These are phyloP conservation scores for Bombus superbus DNA, from an alignment of 1,140 invertebrate genomes.

Conservation along the genomic window DNA sequence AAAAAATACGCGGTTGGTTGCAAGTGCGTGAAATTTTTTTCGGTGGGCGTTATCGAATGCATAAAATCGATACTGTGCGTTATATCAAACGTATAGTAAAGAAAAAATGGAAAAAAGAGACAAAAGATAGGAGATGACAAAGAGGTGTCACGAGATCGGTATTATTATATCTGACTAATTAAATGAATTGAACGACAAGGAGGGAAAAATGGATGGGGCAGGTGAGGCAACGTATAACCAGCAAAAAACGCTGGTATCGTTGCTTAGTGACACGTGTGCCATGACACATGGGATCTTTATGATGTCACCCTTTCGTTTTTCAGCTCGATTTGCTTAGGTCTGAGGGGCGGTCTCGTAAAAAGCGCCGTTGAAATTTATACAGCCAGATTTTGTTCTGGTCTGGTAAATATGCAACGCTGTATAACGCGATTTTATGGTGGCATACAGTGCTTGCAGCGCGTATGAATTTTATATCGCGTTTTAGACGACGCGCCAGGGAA, in stretches of 20 bases:
- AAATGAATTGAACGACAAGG: slow-evolving; percentile 67
- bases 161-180: slow-evolving; percentile 70
- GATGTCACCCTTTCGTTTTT: slow-evolving; percentile 73
- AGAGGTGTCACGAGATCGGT: neutral
- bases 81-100: neutral
- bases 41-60: neutral
- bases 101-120: neutral
- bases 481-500: neutral
- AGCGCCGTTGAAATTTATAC: slow-evolving; percentile 72
- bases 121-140: neutral
- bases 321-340: slow-evolving; percentile 48
- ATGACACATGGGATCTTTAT: slow-evolving; percentile 73
- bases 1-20: neutral
- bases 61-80: neutral
- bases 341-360: slow-evolving; percentile 65
- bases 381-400: slow-evolving; percentile 57
- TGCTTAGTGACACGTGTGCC: slow-evolving; percentile 75
- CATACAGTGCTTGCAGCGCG: neutral
- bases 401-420: slow-evolving; percentile 53
- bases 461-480: slow-evolving; percentile 39
- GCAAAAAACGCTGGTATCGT: slow-evolving; percentile 52
- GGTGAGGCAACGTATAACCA: slow-evolving; percentile 63
- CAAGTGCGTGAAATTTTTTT: neutral
- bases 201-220: slow-evolving; percentile 48
- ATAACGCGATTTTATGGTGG: slow-evolving; percentile 54